Evolutionary conservation across 2,113 vertebrate species (phyloP), one percentile per base, ranked within the genome.

Genomic region (Blennius ocellaris): DNA sequence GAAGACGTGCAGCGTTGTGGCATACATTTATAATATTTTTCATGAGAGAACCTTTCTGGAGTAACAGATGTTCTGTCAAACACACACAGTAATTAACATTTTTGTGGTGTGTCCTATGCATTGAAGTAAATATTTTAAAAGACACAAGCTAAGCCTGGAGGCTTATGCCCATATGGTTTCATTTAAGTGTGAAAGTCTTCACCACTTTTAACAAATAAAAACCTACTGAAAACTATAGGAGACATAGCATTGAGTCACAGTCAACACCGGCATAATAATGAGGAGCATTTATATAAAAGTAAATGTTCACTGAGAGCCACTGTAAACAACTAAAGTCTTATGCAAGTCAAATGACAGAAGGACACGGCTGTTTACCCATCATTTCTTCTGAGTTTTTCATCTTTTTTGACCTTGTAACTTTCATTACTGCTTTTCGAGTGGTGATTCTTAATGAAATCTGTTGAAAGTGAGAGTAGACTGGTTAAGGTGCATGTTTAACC

Each of bases 61-160:
- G 63, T 84, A 81, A 84, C 67, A 81, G 73, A 84, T 83, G 80
- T 83, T 70, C 69, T 87, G 83, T 78, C 85, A 85, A 81, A 85
- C 21, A 66, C 71, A 69, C 43, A 69, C 5, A 40, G 39, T 82
- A 74, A 86, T 87, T 74, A 77, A 84, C 71, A 61, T 62, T 69
- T 71, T 37, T 79, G 55, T 76, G 47, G 16, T n/a, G 44, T 12
- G 17, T 43, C 61, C 5, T 10, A 8, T 69, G 54, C 15, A 51
- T 53, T 40, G 44, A 73, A 73, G 69, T 59, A 57, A 72, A 82
- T 78, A 72, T 71, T 81, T 59, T 37, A 67, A 69, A 72, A 73
- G 14, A 55, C 9, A 72, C 38, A 37, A 69, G 60, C 16, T 69
- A 51, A 30, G 58, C 21, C 11, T 30, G 12, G 14, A 53, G 5